A percentile compares a stretch with the other conserved stretches of the same genome.
Conservation (phyloP, 2,888 invertebrate genomes). For the Lottia gigantea region DNA sequence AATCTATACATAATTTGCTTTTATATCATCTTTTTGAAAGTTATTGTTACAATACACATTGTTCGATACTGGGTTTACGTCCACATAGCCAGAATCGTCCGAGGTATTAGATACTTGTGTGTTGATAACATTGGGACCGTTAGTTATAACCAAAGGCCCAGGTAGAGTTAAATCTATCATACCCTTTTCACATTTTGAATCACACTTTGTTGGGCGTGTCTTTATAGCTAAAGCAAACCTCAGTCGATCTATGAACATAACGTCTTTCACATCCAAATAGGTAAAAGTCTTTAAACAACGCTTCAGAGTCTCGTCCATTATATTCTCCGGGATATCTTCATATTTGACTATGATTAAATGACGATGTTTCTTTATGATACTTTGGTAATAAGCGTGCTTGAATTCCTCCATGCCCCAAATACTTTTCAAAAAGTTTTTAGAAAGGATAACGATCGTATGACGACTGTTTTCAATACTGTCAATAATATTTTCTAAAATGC, state of each 20-base stretch:
- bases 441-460: constrained; percentile 87
- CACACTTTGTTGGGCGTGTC: background rate
- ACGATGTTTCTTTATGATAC: constrained; percentile 79
- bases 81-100: too few species aligned
- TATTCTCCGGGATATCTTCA: constrained; percentile 85
- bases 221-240: constrained; percentile 80
- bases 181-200: background rate
- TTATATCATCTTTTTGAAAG: too few species aligned
- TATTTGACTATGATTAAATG: constrained; percentile 85
- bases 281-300: constrained; percentile 88
- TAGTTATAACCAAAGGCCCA: too few species aligned
- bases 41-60: too few species aligned
- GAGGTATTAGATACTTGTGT: too few species aligned
- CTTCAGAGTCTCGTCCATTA: constrained; percentile 86
- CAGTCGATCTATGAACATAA: constrained; percentile 92
- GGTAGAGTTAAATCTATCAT: too few species aligned
- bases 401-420: constrained; percentile 92
- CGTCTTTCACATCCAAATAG: constrained; percentile 86
- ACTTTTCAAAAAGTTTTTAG: constrained; percentile 89
- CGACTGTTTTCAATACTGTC: constrained; percentile 88
- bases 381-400: constrained; percentile 86
- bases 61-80: too few species aligned
- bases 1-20: too few species aligned
- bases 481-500: constrained; percentile 86
- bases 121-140: too few species aligned